These are phyloP conservation scores for Macropis europaea DNA, from an alignment of 2,888 invertebrate genomes.

Conservation along the genomic window DNA sequence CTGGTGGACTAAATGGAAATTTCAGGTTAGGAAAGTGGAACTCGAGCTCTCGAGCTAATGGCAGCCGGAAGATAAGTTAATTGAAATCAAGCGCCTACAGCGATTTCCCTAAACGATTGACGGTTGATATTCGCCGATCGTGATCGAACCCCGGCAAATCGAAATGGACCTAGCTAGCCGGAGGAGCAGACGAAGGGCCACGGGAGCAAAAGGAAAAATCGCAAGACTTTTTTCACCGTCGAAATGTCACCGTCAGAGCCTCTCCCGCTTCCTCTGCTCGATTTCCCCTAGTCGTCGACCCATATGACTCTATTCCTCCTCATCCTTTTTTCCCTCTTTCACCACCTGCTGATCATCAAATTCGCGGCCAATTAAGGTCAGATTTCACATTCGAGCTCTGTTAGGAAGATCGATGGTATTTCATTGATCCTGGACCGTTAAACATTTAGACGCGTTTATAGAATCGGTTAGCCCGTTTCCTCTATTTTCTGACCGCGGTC, in stretches of 20 bases:
- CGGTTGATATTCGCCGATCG: slow-evolving; percentile 57
- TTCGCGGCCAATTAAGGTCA: slow-evolving; percentile 37
- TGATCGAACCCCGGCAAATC: slow-evolving; percentile 25
- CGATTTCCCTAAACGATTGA: slow-evolving; percentile 68
- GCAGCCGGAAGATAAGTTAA: slow-evolving; percentile 65
- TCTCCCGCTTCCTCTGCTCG: neutral
- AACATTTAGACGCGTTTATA: slow-evolving; percentile 25
- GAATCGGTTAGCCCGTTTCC: slow-evolving; percentile 1
- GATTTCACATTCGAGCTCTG: slow-evolving; percentile 1
- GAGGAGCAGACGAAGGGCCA: neutral
- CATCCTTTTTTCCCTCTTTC: neutral
- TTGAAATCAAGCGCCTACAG: slow-evolving; percentile 67
- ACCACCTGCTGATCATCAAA: slow-evolving; percentile 3
- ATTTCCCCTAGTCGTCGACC: neutral
- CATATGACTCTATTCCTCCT: neutral
- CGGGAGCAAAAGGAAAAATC: neutral
- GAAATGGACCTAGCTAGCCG: slow-evolving; percentile 1
- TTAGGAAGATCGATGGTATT: slow-evolving; percentile 10
- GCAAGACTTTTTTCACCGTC: slow-evolving; percentile 24
- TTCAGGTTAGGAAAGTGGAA: neutral
- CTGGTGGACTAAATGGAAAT: no score
- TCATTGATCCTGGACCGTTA: slow-evolving; percentile 25
- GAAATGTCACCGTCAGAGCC: slow-evolving; percentile 37
- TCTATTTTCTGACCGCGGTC: neutral
- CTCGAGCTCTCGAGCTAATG: slow-evolving; percentile 32